These are phyloP conservation scores for Phasianus colchicus DNA, from an alignment of 2,113 vertebrate species.

Conservation along the genomic window DNA sequence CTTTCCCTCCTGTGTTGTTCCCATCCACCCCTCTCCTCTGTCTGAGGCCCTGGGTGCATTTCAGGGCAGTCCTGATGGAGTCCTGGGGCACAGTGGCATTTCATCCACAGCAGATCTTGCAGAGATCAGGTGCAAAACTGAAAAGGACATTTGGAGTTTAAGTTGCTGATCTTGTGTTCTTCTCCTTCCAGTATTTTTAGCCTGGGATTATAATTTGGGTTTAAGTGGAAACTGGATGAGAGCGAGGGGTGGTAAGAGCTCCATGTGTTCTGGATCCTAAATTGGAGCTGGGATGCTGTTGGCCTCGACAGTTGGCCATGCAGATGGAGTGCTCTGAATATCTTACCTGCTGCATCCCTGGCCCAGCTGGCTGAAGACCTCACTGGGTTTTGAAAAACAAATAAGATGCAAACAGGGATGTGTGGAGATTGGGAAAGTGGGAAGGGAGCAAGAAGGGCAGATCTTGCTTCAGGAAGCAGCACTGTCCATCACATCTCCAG, in stretches of 20 bases:
- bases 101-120: fast-evolving
- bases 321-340: neutral
- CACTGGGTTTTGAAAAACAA: fast-evolving
- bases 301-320: neutral
- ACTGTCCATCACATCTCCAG: fast-evolving
- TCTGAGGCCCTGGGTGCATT: fast-evolving
- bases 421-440: neutral
- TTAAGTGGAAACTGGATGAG: neutral
- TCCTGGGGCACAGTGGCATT: neutral
- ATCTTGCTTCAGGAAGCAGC: fast-evolving
- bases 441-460: neutral
- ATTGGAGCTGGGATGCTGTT: neutral
- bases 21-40: neutral
- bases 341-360: fast-evolving
- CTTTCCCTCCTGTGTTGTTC: neutral
- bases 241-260: slow-evolving; percentile 24
- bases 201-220: neutral
- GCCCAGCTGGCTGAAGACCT: neutral
- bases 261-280: slow-evolving; percentile 32
- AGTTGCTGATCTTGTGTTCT: neutral
- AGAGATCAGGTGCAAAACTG: neutral
- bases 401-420: neutral
- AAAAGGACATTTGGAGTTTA: neutral
- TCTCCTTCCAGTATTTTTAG: slow-evolving; percentile 14
- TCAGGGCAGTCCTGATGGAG: fast-evolving